phyloP scores from a whole-genome alignment of 2,888 invertebrate species.

The Callinectes sapidus region DNA sequence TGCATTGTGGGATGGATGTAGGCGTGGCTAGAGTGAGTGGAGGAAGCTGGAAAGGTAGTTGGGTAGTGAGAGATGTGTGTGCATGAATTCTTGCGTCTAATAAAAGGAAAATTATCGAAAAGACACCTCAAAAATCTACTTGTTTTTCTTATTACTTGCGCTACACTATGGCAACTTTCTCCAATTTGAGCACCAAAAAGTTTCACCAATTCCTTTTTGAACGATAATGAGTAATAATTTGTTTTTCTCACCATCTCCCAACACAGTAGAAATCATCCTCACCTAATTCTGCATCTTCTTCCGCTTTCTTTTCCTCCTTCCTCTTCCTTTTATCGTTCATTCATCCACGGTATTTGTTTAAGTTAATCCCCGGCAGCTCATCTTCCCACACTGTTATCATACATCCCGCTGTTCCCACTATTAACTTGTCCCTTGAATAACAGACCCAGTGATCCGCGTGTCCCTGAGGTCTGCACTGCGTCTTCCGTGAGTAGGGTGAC shows the following conservation, averaged over 20 bases:
- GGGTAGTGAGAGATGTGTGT: not conserved
- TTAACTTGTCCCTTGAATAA: not conserved
- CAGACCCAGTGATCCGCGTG: not conserved
- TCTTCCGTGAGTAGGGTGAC: not conserved
- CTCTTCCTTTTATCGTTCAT: not conserved
- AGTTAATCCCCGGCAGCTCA: not conserved
- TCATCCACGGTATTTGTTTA: not conserved
- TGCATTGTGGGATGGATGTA: not conserved
- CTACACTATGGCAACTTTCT: not conserved
- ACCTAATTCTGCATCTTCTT: not conserved
- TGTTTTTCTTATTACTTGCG: not conserved
- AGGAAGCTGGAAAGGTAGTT: not conserved
- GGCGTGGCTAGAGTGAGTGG: not conserved
- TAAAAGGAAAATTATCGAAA: not conserved
- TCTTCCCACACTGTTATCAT: constrained; percentile 3
- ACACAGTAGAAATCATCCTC: not conserved
- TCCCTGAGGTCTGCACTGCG: not conserved
- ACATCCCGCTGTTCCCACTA: not conserved
- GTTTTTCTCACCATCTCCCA: constrained; percentile 6
- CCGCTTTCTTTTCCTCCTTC: not conserved
- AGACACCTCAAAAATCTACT: not conserved
- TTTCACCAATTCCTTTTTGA: constrained; percentile 2
- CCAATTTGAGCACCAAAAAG: not conserved
- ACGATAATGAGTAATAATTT: not conserved
- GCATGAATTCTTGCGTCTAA: not conserved